Conservation (phyloP, 2,888 invertebrate genomes). For the Arctia plantaginis region DNA sequence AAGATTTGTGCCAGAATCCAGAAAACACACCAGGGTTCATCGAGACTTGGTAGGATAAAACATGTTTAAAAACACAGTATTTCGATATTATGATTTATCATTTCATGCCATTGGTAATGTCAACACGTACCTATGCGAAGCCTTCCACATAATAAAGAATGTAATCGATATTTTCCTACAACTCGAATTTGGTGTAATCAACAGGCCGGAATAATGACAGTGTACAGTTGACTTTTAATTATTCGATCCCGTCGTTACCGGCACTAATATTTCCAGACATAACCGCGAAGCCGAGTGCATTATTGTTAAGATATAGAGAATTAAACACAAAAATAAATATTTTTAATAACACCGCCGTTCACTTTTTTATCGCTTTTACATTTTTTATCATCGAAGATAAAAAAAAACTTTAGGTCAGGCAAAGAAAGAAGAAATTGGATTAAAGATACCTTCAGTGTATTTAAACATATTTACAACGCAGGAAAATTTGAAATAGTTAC, state of each 20-base stretch:
- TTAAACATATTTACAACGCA: not conserved
- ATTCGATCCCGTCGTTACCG: not conserved
- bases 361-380: not conserved
- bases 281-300: too few species aligned
- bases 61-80: too few species aligned
- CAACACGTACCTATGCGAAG: too few species aligned
- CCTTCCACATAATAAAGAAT: too few species aligned
- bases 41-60: too few species aligned
- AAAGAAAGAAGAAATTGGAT: not conserved
- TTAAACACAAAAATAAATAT: not conserved
- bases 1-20: not conserved
- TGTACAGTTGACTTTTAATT: not conserved
- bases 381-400: not conserved
- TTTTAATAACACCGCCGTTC: not conserved
- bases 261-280: too few species aligned
- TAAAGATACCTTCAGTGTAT: not conserved
- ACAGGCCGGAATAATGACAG: not conserved
- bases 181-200: not conserved
- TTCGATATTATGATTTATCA: too few species aligned
- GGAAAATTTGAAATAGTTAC: slow-evolving; percentile 7
- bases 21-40: not conserved
- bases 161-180: too few species aligned
- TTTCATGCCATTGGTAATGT: too few species aligned
- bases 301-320: too few species aligned
- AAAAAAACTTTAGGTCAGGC: not conserved